A percentile compares a stretch with the other conserved stretches of the same genome.
Evolutionary conservation across 2,113 vertebrate species (phyloP).

Genomic region (Trogon surrucura): DNA sequence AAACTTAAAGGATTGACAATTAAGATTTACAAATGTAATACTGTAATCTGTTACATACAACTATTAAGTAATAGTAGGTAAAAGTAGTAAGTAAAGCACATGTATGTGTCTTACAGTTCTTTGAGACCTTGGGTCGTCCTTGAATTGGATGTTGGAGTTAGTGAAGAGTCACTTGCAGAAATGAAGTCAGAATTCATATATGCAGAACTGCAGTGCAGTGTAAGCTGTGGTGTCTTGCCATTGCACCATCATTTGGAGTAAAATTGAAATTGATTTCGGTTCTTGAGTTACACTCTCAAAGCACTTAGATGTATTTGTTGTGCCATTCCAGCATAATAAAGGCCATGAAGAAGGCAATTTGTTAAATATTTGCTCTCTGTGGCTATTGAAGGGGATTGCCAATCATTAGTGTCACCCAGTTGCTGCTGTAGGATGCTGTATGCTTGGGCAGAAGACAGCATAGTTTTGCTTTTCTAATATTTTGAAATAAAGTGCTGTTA

Average conservation of each 20-base stretch:
- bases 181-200: background rate
- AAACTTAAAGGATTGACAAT: background rate
- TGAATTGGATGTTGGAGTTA: background rate
- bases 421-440: background rate
- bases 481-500: background rate
- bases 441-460: background rate
- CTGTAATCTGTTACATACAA: background rate
- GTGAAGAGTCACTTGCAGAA: background rate
- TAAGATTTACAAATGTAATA: background rate
- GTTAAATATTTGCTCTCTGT: background rate
- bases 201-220: background rate
- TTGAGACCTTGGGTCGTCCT: background rate
- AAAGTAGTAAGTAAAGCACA: background rate
- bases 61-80: background rate
- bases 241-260: background rate
- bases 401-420: no score
- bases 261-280: background rate
- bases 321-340: background rate
- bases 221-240: background rate
- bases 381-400: background rate
- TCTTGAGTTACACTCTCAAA: background rate
- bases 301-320: background rate
- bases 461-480: background rate
- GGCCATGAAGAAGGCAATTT: background rate
- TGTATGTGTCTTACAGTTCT: background rate